Percentiles rank a stretch among this genome's conserved stretches.
phyloP scores from a whole-genome alignment of 2,888 invertebrate species.

The Aelia acuminata region DNA sequence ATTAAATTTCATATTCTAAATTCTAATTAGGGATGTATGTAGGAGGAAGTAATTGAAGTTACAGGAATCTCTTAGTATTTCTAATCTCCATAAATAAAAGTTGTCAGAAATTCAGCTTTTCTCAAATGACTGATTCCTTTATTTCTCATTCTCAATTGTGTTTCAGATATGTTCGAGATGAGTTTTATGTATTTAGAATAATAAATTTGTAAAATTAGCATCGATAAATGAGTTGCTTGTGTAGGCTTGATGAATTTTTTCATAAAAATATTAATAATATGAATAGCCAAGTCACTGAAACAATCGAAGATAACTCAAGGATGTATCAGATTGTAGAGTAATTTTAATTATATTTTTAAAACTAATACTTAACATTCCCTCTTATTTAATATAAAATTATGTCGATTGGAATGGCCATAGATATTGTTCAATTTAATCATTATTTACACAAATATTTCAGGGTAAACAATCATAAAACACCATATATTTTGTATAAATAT shows the following conservation, averaged over 20 bases:
- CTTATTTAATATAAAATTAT: neutral
- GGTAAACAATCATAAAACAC: slow-evolving; percentile 41
- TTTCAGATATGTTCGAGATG: no score
- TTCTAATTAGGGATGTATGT: no score
- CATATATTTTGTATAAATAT: slow-evolving; percentile 47
- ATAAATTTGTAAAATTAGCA: neutral
- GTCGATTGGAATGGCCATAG: neutral
- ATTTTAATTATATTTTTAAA: neutral
- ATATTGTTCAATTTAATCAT: neutral
- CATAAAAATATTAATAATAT: neutral
- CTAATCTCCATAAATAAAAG: no score
- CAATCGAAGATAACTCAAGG: neutral
- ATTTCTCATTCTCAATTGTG: no score
- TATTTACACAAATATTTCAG: slow-evolving; percentile 5
- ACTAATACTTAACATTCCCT: neutral
- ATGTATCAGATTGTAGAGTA: neutral
- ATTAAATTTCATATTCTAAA: no score
- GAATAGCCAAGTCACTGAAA: neutral
- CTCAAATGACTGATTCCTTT: no score
- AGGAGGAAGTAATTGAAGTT: no score
- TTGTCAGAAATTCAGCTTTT: neutral
- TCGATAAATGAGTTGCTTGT: neutral
- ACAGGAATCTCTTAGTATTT: no score
- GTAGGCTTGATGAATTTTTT: neutral
- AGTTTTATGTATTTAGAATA: no score